Evolutionary conservation across 2,113 vertebrate genomes (phyloP), one percentile per base, ranked within the genome.

Genomic region (Promerops cafer): DNA sequence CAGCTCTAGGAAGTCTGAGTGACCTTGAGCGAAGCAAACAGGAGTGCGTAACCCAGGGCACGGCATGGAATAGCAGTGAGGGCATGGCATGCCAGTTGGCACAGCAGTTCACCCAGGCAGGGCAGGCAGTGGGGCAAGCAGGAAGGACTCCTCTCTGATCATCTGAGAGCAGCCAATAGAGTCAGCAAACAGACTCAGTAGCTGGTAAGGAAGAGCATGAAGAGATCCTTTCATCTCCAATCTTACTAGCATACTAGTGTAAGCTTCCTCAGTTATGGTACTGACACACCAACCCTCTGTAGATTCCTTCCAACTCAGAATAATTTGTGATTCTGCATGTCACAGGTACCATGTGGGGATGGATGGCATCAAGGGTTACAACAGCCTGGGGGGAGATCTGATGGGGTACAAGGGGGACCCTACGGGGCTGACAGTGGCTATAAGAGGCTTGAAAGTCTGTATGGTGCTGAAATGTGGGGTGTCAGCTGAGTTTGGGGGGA

Each of bases 21-120:
- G 50, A 33, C 9, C 50, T 14, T 1, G 4, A 54, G 22, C 1
- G 4, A 42, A 5, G 30, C 1, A 0, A 54, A 54, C 8, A 40
- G 37, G 22, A 33, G 22, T 40, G 37, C 6, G 5, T 24, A 53
- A 71, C 11, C 37, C 8, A 30, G 8, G 11, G 35, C 35, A 52
- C 35, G 65, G 18, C 66, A 69, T 16, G 7, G 19, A 28, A 30
- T 30, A n/a, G 47, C 39, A 72, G 37, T 19, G 22, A 56, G 37
- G 50, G 69, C 16, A 33, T 22, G 14, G 26, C 42, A 47, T 16
- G 19, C 33, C 42, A 59, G 19, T 22, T 21, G 17, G 16, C n/a
- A n/a, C 37, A 71, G 21, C 4, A 5, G 30, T 20, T 72, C 37
- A 33, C 13, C 22, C 7, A n/a, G 37, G 69, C 37, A 72, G 22